Conservation (phyloP, 2,797 vertebrate species). For the Prionace glauca region DNA sequence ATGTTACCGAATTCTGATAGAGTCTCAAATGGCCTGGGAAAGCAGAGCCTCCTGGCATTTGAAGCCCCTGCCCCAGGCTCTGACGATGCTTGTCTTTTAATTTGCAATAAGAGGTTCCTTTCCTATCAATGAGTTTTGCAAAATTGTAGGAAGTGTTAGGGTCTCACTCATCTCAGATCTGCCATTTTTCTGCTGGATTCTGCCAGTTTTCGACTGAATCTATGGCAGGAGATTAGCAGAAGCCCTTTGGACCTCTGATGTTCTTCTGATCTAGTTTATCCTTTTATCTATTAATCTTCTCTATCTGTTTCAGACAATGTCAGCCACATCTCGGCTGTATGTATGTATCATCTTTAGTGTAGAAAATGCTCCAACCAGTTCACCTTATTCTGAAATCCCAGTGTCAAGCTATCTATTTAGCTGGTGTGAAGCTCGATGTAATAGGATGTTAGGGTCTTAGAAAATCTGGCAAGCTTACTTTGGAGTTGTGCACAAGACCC, state of each 20-base stretch:
- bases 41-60: neutral
- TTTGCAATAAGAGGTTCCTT: neutral
- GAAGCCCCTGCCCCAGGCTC: neutral
- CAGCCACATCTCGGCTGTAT: neutral
- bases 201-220: neutral
- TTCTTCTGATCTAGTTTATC: neutral
- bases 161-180: neutral
- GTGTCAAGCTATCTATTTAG: neutral
- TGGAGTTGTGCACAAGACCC: neutral
- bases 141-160: neutral
- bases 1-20: neutral
- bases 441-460: neutral
- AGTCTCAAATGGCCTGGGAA: neutral
- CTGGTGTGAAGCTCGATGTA: neutral
- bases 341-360: neutral
- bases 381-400: neutral
- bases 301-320: neutral
- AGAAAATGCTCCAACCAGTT: neutral
- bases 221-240: neutral
- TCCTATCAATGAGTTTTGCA: neutral
- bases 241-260: neutral
- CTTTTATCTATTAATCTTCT: neutral
- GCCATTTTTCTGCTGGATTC: neutral
- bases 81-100: neutral
- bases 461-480: neutral